These are phyloP conservation scores for Thecophora atra DNA, from an alignment of 2,888 invertebrate genomes.

Conservation along the genomic window DNA sequence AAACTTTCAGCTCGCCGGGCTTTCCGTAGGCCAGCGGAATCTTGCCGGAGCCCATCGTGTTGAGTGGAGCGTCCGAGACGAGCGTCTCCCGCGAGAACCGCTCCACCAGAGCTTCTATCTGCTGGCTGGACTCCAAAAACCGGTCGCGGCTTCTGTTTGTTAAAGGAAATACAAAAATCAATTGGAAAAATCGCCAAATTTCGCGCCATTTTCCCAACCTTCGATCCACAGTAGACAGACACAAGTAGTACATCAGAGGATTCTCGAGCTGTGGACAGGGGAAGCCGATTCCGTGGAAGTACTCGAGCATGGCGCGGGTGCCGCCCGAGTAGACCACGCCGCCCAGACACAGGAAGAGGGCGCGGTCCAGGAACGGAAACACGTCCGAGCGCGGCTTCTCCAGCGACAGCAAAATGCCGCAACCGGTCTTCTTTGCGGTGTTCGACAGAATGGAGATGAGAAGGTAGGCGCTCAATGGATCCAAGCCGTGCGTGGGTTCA, in stretches of 20 bases:
- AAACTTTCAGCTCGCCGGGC: constrained; percentile 75
- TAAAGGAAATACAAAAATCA: neutral
- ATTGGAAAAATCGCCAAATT: neutral
- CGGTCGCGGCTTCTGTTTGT: constrained; percentile 78
- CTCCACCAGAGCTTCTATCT: constrained; percentile 90
- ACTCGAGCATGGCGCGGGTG: constrained; percentile 90
- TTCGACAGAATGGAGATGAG: constrained; percentile 94
- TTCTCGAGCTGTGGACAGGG: constrained; percentile 97
- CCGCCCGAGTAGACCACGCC: constrained; percentile 93
- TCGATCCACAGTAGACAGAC: constrained; percentile 72
- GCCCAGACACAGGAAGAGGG: constrained; percentile 88
- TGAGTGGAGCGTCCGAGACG: constrained; percentile 70
- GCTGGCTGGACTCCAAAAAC: constrained; percentile 92
- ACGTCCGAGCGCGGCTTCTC: constrained; percentile 95
- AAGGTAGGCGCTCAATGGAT: constrained; percentile 93
- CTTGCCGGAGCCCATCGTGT: constrained; percentile 71
- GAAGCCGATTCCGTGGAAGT: constrained; percentile 94
- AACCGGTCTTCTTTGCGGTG: constrained; percentile 87
- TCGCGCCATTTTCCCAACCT: constrained; percentile 50
- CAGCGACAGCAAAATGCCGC: constrained; percentile 90
- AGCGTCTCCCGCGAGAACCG: constrained; percentile 89
- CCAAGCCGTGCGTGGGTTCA: constrained; percentile 94
- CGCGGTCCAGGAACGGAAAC: constrained; percentile 91
- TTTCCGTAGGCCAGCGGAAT: constrained; percentile 80
- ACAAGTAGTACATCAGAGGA: constrained; percentile 94